Percentiles rank a stretch among this genome's conserved stretches.
Evolutionary conservation across 2,113 vertebrate genomes (phyloP).

Genomic region (Excalfactoria chinensis): DNA sequence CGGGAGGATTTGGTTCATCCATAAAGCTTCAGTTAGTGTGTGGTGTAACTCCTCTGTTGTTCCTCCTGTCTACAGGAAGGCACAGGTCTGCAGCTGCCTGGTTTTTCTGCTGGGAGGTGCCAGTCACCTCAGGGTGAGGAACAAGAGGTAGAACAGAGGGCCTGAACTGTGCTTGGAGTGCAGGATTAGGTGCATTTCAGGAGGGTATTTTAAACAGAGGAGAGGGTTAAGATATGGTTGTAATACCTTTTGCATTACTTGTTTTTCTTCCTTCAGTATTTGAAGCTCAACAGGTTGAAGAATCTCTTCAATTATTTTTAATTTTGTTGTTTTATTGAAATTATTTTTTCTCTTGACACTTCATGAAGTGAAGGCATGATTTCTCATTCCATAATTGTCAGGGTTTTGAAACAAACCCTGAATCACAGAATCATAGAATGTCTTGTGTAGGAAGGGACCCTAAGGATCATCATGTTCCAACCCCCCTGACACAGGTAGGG

Average conservation of each 20-base stretch:
- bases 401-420: neutral
- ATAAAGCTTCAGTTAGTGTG: neutral
- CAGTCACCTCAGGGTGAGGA: neutral
- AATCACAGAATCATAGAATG: too few species aligned
- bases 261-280: neutral
- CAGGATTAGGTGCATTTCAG: neutral
- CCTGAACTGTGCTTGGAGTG: neutral
- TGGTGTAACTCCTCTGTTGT: neutral
- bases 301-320: neutral
- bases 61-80: neutral
- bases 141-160: neutral
- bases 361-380: neutral
- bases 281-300: neutral
- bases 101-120: neutral
- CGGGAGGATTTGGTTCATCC: neutral
- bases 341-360: neutral
- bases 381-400: neutral
- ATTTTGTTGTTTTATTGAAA: constrained; percentile 10
- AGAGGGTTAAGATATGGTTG: neutral
- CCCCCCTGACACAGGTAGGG: too few species aligned
- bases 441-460: too few species aligned
- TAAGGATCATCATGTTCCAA: too few species aligned
- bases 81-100: neutral
- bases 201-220: neutral
- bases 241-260: neutral